These are phyloP conservation scores for Xylota segnis DNA, from an alignment of 2,888 invertebrate species.

Conservation along the genomic window DNA sequence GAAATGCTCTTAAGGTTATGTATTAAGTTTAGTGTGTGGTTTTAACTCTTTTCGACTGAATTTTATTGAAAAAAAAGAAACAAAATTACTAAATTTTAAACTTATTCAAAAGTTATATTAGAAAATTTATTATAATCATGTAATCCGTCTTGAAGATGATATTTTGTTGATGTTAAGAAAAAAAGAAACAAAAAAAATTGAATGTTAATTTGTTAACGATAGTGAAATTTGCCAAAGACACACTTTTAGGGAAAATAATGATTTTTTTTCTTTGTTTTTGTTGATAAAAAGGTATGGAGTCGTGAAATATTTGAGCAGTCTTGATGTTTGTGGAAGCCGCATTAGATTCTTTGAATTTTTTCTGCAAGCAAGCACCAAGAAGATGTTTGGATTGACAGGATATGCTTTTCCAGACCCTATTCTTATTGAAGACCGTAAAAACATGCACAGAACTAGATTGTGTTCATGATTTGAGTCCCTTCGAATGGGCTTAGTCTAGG, in stretches of 20 bases:
- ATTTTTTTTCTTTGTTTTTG: no score
- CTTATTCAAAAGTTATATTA: slow-evolving; percentile 24
- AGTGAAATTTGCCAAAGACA: slow-evolving; percentile 57
- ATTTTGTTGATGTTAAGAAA: slow-evolving; percentile 25
- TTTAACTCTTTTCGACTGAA: slow-evolving; percentile 59
- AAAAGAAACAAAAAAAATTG: no score
- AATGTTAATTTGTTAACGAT: slow-evolving; percentile 22
- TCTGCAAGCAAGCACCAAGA: no score
- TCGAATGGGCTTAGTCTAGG: no score
- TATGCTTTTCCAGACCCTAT: no score
- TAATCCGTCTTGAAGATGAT: slow-evolving; percentile 15
- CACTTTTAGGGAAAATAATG: slow-evolving; percentile 33
- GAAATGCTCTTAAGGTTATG: slow-evolving; percentile 26
- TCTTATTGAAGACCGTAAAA: neutral
- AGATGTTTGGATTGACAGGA: no score
- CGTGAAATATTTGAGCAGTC: neutral
- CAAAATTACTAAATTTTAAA: slow-evolving; percentile 23
- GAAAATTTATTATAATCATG: slow-evolving; percentile 23
- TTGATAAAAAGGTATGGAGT: neutral
- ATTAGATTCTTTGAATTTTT: no score
- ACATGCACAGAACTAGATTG: no score
- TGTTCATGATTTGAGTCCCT: no score
- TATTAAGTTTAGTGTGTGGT: slow-evolving; percentile 46
- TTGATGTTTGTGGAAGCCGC: no score
- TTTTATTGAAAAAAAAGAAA: slow-evolving; percentile 8